These are phyloP conservation scores for Lagria hirta DNA, from an alignment of 2,888 invertebrate genomes.

Conservation along the genomic window DNA sequence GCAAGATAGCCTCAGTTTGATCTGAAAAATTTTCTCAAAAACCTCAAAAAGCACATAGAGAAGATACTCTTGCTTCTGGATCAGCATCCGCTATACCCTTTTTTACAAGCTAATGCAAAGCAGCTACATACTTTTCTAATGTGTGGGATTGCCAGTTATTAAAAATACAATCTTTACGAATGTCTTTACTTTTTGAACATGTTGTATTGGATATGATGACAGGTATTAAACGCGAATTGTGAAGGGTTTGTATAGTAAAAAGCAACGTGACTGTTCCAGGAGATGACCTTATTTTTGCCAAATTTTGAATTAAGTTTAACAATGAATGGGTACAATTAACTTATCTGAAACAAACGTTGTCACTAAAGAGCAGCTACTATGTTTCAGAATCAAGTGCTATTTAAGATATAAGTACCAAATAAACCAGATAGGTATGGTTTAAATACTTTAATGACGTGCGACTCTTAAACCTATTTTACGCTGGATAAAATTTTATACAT, in stretches of 20 bases:
- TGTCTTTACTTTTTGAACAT: constrained; percentile 88
- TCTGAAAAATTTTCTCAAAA: constrained; percentile 90
- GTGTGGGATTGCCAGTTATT: constrained; percentile 84
- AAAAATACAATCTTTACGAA: constrained; percentile 76
- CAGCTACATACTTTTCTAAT: constrained; percentile 77
- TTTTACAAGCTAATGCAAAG: constrained; percentile 80
- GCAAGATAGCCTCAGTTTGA: constrained; percentile 81
- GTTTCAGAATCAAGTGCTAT: too few species aligned
- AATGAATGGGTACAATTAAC: too few species aligned
- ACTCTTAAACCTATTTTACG: too few species aligned
- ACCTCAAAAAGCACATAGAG: constrained; percentile 87
- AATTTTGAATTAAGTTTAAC: constrained; percentile 90
- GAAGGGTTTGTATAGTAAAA: constrained; percentile 84
- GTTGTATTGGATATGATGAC: constrained; percentile 74
- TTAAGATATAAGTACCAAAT: too few species aligned
- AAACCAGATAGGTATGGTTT: too few species aligned
- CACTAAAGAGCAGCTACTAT: too few species aligned
- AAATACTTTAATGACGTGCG: too few species aligned
- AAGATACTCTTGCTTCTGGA: constrained; percentile 78
- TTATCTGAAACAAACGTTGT: too few species aligned
- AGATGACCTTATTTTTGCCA: constrained; percentile 88
- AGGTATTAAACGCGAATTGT: constrained; percentile 77
- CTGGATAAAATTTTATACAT: too few species aligned
- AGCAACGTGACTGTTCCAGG: constrained; percentile 83
- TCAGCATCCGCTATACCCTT: constrained; percentile 93